These are phyloP conservation scores for Darevskia nairensis DNA, from an alignment of 2,797 vertebrate species.

Conservation along the genomic window DNA sequence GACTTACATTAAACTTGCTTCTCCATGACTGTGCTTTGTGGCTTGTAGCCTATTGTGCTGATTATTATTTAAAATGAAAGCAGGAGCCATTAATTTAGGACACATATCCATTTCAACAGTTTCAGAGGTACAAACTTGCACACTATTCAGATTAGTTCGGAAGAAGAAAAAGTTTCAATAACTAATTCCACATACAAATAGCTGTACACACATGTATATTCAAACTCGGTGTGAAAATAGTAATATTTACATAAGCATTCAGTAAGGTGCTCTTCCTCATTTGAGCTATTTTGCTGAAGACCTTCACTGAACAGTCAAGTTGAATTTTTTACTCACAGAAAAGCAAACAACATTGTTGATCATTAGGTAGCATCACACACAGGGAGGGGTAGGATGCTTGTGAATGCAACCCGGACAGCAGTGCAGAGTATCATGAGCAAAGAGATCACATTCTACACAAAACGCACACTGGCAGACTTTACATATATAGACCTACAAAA, in stretches of 20 bases:
- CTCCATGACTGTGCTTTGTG: background rate
- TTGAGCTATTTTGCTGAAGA: slow-evolving; percentile 25
- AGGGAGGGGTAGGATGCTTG: slow-evolving; percentile 69
- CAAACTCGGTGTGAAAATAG: background rate
- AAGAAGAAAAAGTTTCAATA: slow-evolving; percentile 4
- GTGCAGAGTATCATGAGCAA: slow-evolving; percentile 93
- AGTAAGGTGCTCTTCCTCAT: slow-evolving; percentile 35
- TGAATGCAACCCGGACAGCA: slow-evolving; percentile 95
- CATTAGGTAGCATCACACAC: slow-evolving; percentile 61
- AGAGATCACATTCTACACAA: slow-evolving; percentile 94
- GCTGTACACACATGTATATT: slow-evolving; percentile 31
- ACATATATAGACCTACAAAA: slow-evolving; percentile 86
- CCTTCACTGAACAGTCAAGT: background rate
- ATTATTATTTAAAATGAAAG: slow-evolving; percentile 11
- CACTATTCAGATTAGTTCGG: background rate
- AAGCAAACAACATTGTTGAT: background rate
- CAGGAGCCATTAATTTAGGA: background rate
- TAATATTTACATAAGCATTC: slow-evolving; percentile 19
- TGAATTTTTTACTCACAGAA: slow-evolving; percentile 35
- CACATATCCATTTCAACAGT: slow-evolving; percentile 28
- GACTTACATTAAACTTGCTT: background rate
- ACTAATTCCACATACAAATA: slow-evolving; percentile 5
- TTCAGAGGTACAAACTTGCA: slow-evolving; percentile 59
- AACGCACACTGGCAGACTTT: slow-evolving; percentile 84
- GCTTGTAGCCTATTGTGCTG: background rate